Percentiles rank a stretch among this genome's conserved stretches.
phyloP scores from a whole-genome alignment of 2,797 vertebrate genomes.

The Galago senegalensis region DNA sequence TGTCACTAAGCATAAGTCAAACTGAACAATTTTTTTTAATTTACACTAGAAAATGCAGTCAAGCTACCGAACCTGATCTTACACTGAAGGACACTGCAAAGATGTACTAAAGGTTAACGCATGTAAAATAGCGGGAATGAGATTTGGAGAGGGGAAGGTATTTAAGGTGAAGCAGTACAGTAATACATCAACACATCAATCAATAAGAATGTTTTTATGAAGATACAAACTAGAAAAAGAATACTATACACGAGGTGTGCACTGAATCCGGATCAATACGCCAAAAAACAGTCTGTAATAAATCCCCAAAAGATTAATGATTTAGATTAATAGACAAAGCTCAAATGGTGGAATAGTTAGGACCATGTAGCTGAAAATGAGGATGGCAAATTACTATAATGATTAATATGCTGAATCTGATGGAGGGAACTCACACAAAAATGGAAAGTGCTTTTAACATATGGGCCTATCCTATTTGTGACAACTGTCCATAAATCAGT shows the following conservation, averaged over 20 bases:
- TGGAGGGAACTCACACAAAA: constrained; percentile 65
- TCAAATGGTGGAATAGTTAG: constrained; percentile 50
- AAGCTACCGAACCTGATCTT: constrained; percentile 68
- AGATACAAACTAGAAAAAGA: background rate
- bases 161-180: constrained; percentile 51
- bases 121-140: constrained; percentile 66
- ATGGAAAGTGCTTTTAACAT: constrained; percentile 70
- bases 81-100: constrained; percentile 82
- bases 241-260: background rate
- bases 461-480: constrained; percentile 34
- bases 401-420: constrained; percentile 72
- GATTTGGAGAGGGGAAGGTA: background rate
- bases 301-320: constrained; percentile 59
- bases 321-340: constrained; percentile 60
- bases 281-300: constrained; percentile 52
- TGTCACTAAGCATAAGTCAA: constrained; percentile 87
- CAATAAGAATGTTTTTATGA: background rate
- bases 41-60: constrained; percentile 85
- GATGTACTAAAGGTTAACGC: constrained; percentile 58
- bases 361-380: constrained; percentile 56
- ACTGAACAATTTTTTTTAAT: constrained; percentile 88
- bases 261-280: constrained; percentile 21
- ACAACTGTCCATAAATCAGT: constrained; percentile 71
- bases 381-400: constrained; percentile 27
- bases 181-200: background rate